These are phyloP conservation scores for Scelioninae gen. 1 DNA, from an alignment of 2,888 invertebrate species.

Conservation along the genomic window DNA sequence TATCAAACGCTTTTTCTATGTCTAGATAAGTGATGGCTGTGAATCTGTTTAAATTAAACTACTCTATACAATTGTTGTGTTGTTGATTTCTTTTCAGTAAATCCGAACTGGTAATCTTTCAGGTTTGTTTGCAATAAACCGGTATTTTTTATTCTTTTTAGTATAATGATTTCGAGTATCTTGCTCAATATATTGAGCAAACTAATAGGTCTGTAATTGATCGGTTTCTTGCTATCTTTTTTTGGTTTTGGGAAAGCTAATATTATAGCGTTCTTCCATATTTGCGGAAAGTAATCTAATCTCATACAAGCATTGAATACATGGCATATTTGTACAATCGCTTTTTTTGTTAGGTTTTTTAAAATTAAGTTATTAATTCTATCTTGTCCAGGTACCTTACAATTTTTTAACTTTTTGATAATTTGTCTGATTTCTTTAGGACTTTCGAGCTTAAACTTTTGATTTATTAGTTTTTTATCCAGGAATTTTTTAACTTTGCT, in stretches of 20 bases:
- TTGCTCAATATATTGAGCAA: not conserved
- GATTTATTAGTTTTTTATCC: not conserved
- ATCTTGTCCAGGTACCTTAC: not conserved
- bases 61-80: not conserved
- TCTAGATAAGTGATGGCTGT: no score
- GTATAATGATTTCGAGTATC: not conserved
- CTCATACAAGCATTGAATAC: not conserved
- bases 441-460: not conserved
- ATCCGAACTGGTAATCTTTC: conserved; percentile 1
- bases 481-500: not conserved
- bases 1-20: no score
- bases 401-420: not conserved
- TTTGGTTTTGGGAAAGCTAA: not conserved
- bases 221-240: not conserved
- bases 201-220: conserved; percentile 1
- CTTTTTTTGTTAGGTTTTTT: not conserved
- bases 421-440: not conserved
- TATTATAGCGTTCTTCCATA: not conserved
- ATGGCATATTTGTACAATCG: not conserved
- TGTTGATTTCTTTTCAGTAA: not conserved
- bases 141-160: not conserved
- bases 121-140: not conserved
- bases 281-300: not conserved
- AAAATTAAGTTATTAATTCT: not conserved
- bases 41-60: not conserved